These are phyloP conservation scores for Ceyx cyanopectus DNA, from an alignment of 2,113 vertebrate genomes.

Conservation along the genomic window DNA sequence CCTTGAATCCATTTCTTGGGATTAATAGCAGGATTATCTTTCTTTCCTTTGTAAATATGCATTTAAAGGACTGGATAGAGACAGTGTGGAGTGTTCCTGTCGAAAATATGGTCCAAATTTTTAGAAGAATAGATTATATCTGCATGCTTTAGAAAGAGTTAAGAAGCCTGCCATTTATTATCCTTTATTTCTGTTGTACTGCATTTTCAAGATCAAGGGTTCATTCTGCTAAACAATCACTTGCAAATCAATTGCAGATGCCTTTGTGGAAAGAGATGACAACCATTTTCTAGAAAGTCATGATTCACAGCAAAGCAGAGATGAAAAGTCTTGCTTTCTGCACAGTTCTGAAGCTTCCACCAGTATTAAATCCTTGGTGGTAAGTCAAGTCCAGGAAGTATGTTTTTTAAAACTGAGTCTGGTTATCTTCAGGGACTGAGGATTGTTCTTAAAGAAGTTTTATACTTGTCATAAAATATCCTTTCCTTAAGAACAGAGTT, in stretches of 20 bases:
- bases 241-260: neutral
- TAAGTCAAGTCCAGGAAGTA: neutral
- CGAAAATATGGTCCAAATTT: neutral
- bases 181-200: neutral
- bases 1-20: slow-evolving; percentile 2
- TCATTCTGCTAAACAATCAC: neutral
- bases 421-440: neutral
- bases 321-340: neutral
- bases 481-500: neutral
- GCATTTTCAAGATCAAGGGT: neutral
- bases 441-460: neutral
- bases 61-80: neutral
- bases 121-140: neutral
- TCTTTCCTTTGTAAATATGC: neutral
- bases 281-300: neutral
- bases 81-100: neutral
- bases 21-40: slow-evolving; percentile 24
- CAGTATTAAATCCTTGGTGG: neutral
- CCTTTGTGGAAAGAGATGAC: neutral
- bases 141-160: neutral
- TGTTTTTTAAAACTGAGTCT: neutral
- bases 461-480: neutral
- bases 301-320: neutral
- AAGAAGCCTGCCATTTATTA: neutral
- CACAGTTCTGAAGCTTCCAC: neutral